phyloP scores from a whole-genome alignment of 1,140 invertebrate species.

The Phymastichus coffea region DNA sequence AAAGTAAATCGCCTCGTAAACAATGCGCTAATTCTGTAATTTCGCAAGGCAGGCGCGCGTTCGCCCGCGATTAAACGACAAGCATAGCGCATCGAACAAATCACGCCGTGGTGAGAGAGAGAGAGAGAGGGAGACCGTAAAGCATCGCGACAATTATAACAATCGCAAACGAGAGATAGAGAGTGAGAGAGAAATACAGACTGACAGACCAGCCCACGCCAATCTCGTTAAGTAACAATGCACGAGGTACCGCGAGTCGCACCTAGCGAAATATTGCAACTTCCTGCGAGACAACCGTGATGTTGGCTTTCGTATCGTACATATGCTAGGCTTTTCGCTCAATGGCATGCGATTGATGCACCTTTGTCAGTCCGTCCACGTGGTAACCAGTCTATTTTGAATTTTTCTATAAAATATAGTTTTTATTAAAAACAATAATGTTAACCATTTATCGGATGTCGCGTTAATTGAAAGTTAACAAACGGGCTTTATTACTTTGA shows the following conservation, averaged over 20 bases:
- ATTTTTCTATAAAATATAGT: no score
- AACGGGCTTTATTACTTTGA: no score
- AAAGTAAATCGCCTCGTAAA: constrained; percentile 25
- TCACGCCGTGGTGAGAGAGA: constrained; percentile 33
- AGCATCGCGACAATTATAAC: constrained; percentile 53
- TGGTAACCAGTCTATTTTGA: no score
- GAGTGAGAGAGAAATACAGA: constrained; percentile 25
- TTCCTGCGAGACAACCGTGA: constrained; percentile 20
- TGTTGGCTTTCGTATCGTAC: no score
- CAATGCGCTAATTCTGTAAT: constrained; percentile 27
- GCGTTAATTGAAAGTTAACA: no score
- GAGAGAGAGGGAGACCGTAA: constrained; percentile 38
- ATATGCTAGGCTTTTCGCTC: no score
- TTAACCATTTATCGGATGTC: no score
- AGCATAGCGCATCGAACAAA: constrained; percentile 30
- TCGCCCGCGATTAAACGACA: neutral
- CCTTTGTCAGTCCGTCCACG: no score
- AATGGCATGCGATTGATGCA: no score
- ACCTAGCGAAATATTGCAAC: constrained; percentile 46
- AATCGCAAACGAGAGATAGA: constrained; percentile 41
- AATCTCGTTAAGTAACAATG: constrained; percentile 56
- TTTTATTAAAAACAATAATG: no score
- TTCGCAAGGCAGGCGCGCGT: constrained; percentile 3
- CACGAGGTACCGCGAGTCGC: constrained; percentile 33
- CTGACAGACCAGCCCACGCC: no score